Base-by-base conservation (phyloP, 2,888 invertebrate species). In the Drosophila antonietae region DNA sequence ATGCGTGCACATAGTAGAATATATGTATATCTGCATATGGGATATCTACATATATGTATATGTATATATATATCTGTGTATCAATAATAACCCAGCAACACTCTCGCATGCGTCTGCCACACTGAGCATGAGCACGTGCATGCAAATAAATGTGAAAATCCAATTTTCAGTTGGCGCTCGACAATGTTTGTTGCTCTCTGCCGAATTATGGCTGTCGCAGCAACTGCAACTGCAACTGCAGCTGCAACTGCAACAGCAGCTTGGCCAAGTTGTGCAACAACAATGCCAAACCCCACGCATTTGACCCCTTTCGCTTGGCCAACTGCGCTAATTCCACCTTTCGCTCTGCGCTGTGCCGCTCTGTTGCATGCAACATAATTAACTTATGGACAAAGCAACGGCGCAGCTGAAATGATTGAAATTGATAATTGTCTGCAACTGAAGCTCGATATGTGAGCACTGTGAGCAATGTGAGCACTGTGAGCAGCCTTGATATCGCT, bases 141-240 rank as follows among this genome's bases (percentile, higher is more conserved):
- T 44, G 47, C 51, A 61, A 70, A 71, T 79, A 70, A 67, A 70
- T 73, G 44, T 46, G 68, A 65, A 75, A 83, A 81, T 78, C 68
- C 75, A 83, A 83, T 83, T 81, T 80, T 14, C 65, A 47, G 68
- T 46, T 60, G 35, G 57, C 58, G 43, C 20, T 49, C 46, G 12
- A 61, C 68, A 37, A 12, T 51, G 52, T n/a, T n/a, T 20, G n/a
- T 15, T 14, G 10, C 20, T 12, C 47, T 12, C 58, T 15, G 10
- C n/a, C 35, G 28, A 49, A 47, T 46, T 59, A 20, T 15, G 14
- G 14, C 5, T 12, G 31, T 23, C 7, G 12, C 18, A 18, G 37
- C 43, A 20, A 12, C 37, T 9, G 53, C 37, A 28, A 28, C 14
- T 7, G 52, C 52, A 14, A 9, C 14, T 7, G 52, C 52, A 14